These are phyloP conservation scores for Oegoconia quadripuncta DNA, from an alignment of 2,888 invertebrate genomes.

Conservation along the genomic window DNA sequence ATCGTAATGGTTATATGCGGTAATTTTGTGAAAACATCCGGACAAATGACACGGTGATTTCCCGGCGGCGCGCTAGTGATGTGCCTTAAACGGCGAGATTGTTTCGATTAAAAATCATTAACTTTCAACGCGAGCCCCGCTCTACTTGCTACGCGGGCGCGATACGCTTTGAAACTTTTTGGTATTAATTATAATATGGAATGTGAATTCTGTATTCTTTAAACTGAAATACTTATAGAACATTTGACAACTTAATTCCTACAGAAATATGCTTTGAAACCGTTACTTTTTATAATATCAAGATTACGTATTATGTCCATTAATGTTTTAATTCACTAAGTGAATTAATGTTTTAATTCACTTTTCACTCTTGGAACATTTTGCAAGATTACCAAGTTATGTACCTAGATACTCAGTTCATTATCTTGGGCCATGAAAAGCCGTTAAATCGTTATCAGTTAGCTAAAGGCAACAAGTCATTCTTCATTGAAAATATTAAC, in stretches of 20 bases:
- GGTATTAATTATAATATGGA: slow-evolving; percentile 6
- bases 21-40: slow-evolving; percentile 33
- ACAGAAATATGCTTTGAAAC: too few species aligned
- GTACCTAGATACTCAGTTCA: too few species aligned
- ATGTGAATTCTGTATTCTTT: background rate
- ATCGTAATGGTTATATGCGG: slow-evolving; percentile 28
- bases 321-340: too few species aligned
- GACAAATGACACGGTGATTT: slow-evolving; percentile 21
- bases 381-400: too few species aligned
- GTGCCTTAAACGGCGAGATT: slow-evolving; percentile 41
- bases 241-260: background rate
- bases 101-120: slow-evolving; percentile 62
- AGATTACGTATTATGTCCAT: too few species aligned
- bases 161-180: slow-evolving; percentile 16
- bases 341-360: too few species aligned
- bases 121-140: slow-evolving; percentile 45
- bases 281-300: too few species aligned
- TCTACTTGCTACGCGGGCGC: slow-evolving; percentile 28
- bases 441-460: too few species aligned
- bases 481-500: too few species aligned
- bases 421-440: too few species aligned
- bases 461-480: too few species aligned
- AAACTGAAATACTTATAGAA: background rate
- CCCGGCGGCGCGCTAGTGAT: slow-evolving; percentile 43
- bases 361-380: too few species aligned